Conservation (phyloP, 2,113 vertebrate genomes). For the Serilophus lunatus region DNA sequence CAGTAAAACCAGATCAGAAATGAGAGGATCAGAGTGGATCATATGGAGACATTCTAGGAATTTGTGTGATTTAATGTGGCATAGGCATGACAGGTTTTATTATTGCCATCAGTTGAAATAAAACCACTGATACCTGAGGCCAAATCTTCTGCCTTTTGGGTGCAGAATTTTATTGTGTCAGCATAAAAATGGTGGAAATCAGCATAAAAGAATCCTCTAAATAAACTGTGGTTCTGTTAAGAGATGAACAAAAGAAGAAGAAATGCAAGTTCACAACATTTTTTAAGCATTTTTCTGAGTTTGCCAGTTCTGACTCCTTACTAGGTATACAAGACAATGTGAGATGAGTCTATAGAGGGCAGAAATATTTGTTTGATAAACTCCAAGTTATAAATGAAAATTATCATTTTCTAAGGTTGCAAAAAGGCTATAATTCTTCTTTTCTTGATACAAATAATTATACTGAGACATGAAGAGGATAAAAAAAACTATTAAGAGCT, state of each 20-base stretch:
- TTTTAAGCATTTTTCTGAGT: not conserved
- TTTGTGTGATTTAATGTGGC: not conserved
- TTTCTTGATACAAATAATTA: not conserved
- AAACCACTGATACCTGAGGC: not conserved
- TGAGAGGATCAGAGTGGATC: not conserved
- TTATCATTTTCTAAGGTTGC: not conserved
- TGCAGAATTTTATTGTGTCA: not conserved
- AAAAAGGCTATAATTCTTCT: not conserved
- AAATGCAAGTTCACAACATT: not conserved
- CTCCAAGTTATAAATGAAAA: not conserved
- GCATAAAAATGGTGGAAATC: not conserved
- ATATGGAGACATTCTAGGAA: not conserved
- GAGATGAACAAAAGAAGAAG: not conserved
- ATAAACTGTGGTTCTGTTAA: not conserved
- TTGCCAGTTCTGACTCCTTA: not conserved
- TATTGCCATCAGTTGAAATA: not conserved
- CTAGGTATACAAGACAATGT: not conserved
- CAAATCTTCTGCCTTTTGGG: not conserved
- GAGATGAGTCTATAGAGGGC: not conserved
- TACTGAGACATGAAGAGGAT: not conserved
- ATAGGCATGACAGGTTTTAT: not conserved
- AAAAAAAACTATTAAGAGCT: not conserved
- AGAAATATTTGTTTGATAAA: not conserved
- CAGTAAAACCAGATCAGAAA: conserved; percentile 23
- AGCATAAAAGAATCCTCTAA: not conserved